phyloP scores from a whole-genome alignment of 2,797 vertebrate species.

The Danio jaintianensis region DNA sequence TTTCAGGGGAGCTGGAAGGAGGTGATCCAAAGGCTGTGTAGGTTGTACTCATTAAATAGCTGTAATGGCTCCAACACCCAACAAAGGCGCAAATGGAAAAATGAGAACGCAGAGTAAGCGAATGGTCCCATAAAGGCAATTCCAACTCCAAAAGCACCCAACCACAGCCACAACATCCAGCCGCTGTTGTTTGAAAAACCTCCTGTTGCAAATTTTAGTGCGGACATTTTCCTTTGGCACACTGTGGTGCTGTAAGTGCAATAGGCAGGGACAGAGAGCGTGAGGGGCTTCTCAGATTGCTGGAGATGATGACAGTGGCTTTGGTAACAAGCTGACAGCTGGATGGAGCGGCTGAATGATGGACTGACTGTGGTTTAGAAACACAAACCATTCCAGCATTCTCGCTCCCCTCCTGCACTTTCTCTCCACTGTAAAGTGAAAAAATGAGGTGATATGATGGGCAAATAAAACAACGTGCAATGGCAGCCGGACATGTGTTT shows the following conservation, averaged over 20 bases:
- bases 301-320: conserved; percentile 42
- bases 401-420: conserved; percentile 15
- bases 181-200: conserved; percentile 26
- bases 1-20: conserved; percentile 11
- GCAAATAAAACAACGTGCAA: conserved; percentile 55
- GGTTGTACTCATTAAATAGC: conserved; percentile 60
- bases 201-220: conserved; percentile 57
- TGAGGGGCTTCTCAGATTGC: conserved; percentile 28
- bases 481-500: conserved; percentile 64
- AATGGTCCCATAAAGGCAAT: conserved; percentile 49
- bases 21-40: conserved; percentile 54
- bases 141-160: conserved; percentile 31
- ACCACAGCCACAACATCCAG: neutral
- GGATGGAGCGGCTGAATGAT: conserved; percentile 65
- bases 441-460: conserved; percentile 66
- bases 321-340: conserved; percentile 69
- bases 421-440: neutral
- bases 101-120: conserved; percentile 54
- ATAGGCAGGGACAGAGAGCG: neutral
- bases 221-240: conserved; percentile 39
- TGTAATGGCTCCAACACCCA: conserved; percentile 60
- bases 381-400: conserved; percentile 43
- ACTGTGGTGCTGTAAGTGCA: conserved; percentile 10
- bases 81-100: conserved; percentile 63
- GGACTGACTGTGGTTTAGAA: conserved; percentile 62